These are phyloP conservation scores for Zoanthus sansibaricus DNA, from an alignment of 92 coral and sea anemone species.

Conservation along the genomic window DNA sequence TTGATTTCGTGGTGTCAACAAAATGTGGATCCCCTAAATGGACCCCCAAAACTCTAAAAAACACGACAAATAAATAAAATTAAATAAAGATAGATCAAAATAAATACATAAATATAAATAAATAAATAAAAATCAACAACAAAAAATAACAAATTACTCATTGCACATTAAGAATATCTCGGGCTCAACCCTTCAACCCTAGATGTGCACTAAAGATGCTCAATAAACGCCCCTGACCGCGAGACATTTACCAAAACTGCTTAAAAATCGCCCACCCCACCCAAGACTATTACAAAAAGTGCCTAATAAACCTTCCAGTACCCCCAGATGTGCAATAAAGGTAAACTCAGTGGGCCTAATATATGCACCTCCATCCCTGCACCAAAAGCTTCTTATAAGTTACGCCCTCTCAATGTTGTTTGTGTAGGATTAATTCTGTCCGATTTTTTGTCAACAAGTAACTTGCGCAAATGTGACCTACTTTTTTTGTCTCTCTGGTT, in stretches of 20 bases:
- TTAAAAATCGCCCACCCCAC: conserved; percentile 12
- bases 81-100: neutral
- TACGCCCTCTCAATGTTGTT: neutral
- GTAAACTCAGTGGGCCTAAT: conserved; percentile 36
- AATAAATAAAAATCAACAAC: neutral
- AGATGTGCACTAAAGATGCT: conserved; percentile 20
- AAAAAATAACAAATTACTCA: neutral
- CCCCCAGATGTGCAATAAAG: conserved; percentile 46
- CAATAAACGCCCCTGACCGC: conserved; percentile 14
- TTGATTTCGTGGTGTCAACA: conserved; percentile 10
- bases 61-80: neutral
- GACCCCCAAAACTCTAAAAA: conserved; percentile 10
- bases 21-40: conserved; percentile 12
- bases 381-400: conserved; percentile 34
- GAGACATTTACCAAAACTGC: conserved; percentile 13
- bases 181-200: conserved; percentile 1
- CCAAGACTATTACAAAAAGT: conserved; percentile 29
- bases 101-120: neutral
- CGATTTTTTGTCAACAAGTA: neutral
- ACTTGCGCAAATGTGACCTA: neutral
- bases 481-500: neutral
- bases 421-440: neutral
- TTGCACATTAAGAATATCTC: neutral
- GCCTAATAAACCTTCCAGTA: conserved; percentile 39
- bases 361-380: conserved; percentile 43